These are phyloP conservation scores for Sphaeridia pumilis DNA, from an alignment of 2,888 invertebrate genomes.

Conservation along the genomic window DNA sequence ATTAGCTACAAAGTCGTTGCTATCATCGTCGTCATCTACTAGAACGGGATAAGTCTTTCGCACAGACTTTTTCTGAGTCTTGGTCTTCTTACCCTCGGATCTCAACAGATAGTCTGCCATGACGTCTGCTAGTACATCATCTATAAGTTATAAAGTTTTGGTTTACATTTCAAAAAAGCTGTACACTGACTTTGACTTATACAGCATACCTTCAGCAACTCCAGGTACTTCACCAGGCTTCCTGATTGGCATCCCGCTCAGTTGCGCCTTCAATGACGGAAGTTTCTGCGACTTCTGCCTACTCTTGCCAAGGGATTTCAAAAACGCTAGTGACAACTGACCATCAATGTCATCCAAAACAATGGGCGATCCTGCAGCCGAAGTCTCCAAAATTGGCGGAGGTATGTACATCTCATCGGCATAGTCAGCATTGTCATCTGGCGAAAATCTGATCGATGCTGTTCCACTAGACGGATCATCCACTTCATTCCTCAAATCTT, in stretches of 20 bases:
- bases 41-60: too few species aligned
- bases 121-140: background rate
- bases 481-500: slow-evolving; percentile 48
- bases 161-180: too few species aligned
- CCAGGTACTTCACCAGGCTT: background rate
- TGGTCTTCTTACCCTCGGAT: background rate
- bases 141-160: background rate
- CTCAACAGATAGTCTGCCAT: background rate
- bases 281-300: background rate
- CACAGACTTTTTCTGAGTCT: too few species aligned
- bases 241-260: background rate
- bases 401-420: slow-evolving; percentile 74
- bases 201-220: background rate
- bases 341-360: background rate
- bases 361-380: background rate
- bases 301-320: background rate
- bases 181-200: too few species aligned
- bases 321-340: background rate
- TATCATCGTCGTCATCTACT: background rate
- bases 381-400: slow-evolving; percentile 40
- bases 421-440: slow-evolving; percentile 53
- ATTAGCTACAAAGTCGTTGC: background rate
- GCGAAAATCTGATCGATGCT: slow-evolving; percentile 68
- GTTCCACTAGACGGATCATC: slow-evolving; percentile 52
- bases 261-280: background rate